phyloP scores from a whole-genome alignment of 2,113 vertebrate genomes.

The Progne subis region DNA sequence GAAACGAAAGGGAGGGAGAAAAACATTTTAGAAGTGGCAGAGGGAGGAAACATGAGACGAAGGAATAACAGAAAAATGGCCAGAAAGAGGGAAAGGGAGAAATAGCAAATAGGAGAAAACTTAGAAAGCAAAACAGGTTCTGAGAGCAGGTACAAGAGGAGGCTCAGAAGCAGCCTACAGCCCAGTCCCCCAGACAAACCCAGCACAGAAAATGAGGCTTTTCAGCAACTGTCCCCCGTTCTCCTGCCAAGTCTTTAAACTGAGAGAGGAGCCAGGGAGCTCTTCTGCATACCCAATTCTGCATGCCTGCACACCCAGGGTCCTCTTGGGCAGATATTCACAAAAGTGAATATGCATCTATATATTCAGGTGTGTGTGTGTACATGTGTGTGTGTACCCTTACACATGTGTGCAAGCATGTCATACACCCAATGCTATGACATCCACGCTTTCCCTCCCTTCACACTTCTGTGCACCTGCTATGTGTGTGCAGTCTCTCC shows the following conservation, averaged over 20 bases:
- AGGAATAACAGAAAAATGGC: constrained; percentile 35
- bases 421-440: accelerated
- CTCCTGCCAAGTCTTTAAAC: neutral
- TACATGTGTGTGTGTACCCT: neutral
- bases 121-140: neutral
- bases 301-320: neutral
- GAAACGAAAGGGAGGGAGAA: neutral
- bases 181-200: neutral
- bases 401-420: neutral
- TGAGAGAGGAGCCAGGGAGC: neutral
- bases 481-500: neutral
- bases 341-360: neutral
- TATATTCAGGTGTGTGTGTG: neutral
- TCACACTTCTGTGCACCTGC: constrained; percentile 28
- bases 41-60: neutral
- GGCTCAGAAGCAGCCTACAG: neutral
- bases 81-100: neutral
- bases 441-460: neutral
- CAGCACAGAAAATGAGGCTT: constrained; percentile 20
- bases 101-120: neutral
- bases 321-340: neutral
- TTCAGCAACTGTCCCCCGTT: neutral
- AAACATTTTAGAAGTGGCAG: neutral
- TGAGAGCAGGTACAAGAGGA: neutral
- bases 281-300: neutral